Evolutionary conservation across 2,888 invertebrate species (phyloP), one percentile per base, ranked within the genome.

Genomic region (Globia sparganii): DNA sequence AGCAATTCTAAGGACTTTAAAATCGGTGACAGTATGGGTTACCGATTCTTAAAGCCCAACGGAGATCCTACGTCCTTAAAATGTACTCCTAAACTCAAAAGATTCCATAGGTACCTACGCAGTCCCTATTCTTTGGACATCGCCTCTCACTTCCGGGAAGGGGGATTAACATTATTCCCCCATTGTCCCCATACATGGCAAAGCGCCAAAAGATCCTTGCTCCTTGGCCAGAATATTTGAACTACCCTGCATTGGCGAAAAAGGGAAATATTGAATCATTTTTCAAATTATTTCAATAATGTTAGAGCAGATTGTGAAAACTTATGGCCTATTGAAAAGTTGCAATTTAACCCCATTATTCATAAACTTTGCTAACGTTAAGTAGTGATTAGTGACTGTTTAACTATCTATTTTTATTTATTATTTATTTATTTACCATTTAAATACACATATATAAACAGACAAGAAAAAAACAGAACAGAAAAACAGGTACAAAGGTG

Each of bases 151-250:
- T 80, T 72, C 43, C 69, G 69, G 53, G 31, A 71, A 40, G 71
- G 68, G 46, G 77, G 67, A 78, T 81, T 68, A 78, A 34, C 67
- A 78, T 77, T 78, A 53, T 53, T 81, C 64, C 69, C 71, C 61
- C 64, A 77, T 49, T 75, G 71, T 80, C 43, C 75, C 40, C 75
- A 6, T 37, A 8, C 15, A 65, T 87, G 87, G 88, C 87, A 80
- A 40, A 2, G 31, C 31, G 86, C 87, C 88, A 87, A 86, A 68
- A 77, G 40, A 66, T 71, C 62, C 62, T 71, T 2, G 18, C 53
- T 75, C 59, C 65, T 77, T 69, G 34, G 61, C 21, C 37, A 34
- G 59, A 69, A 75, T 68, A 82, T 80, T 76, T 75, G 53, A 74
- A 61, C 34, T 49, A 34, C 46, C 62, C 53, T 46, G 34, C 34